A percentile compares a stretch with the other conserved stretches of the same genome.
phyloP scores from a whole-genome alignment of 1,140 invertebrate species.

The Oedothorax gibbosus region DNA sequence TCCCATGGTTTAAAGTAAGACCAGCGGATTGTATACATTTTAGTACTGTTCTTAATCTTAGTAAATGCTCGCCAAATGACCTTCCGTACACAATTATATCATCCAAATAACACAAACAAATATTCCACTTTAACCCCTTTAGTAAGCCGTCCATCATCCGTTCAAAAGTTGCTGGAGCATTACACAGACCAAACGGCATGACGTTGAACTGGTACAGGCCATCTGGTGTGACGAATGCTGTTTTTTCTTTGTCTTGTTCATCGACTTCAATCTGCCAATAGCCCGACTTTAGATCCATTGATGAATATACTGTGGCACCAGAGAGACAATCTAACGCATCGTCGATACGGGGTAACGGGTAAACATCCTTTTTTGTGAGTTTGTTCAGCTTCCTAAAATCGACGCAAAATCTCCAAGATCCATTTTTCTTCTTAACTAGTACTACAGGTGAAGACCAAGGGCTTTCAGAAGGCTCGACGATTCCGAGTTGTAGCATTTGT shows the following conservation, averaged over 20 bases:
- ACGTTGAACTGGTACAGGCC: slow-evolving; percentile 67
- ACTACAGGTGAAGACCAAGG: slow-evolving; percentile 62
- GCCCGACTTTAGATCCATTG: background rate
- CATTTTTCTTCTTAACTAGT: slow-evolving; percentile 53
- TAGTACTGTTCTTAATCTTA: background rate
- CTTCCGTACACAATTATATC: slow-evolving; percentile 32
- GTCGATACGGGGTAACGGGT: background rate
- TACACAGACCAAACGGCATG: slow-evolving; percentile 70
- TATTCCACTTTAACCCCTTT: background rate
- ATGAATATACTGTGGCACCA: background rate
- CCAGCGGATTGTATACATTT: background rate
- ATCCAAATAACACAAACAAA: slow-evolving; percentile 41
- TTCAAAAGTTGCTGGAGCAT: slow-evolving; percentile 65
- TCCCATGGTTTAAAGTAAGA: too few species aligned
- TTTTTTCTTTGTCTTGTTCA: background rate
- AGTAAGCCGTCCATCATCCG: too few species aligned
- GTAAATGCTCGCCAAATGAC: background rate
- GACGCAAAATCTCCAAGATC: background rate
- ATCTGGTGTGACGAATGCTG: slow-evolving; percentile 25
- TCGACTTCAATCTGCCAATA: slow-evolving; percentile 30
- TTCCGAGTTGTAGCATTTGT: background rate
- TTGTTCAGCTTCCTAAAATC: background rate
- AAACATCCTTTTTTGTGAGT: slow-evolving; percentile 51
- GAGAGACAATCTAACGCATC: background rate
- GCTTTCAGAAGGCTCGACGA: slow-evolving; percentile 61